Percentiles rank a stretch among this genome's conserved stretches.
phyloP scores from a whole-genome alignment of 1,140 invertebrate species.

The Campoletis sonorensis region DNA sequence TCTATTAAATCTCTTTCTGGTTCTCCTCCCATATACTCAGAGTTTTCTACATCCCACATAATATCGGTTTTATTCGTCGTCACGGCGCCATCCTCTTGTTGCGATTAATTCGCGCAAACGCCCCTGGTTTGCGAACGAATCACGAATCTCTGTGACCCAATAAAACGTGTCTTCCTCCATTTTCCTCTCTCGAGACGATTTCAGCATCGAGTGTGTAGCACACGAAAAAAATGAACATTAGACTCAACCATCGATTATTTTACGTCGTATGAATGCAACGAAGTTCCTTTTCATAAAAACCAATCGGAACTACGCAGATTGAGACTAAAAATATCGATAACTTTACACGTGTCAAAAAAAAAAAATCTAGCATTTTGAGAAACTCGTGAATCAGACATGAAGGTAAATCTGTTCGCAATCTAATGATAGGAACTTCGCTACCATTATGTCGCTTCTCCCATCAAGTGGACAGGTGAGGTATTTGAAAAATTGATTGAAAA shows the following conservation, averaged over 20 bases:
- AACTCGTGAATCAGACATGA: too few species aligned
- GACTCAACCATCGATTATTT: too few species aligned
- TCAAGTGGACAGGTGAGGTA: not conserved
- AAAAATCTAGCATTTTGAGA: too few species aligned
- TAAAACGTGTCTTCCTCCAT: not conserved
- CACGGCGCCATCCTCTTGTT: constrained; percentile 3
- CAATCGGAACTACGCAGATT: too few species aligned
- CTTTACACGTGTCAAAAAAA: too few species aligned
- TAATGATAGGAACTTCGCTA: not conserved
- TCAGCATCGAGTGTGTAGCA: not conserved
- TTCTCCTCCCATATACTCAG: not conserved
- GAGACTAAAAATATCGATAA: too few species aligned
- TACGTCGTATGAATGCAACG: too few species aligned
- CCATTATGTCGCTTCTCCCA: not conserved
- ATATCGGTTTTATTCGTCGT: constrained; percentile 21
- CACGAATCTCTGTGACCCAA: not conserved
- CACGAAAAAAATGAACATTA: not conserved
- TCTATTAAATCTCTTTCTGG: not conserved
- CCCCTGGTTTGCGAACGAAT: not conserved
- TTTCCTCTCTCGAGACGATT: not conserved
- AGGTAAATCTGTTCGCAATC: too few species aligned
- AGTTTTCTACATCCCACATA: not conserved
- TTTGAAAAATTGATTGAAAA: not conserved
- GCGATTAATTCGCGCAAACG: constrained; percentile 2
- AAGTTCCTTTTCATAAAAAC: too few species aligned